These are phyloP conservation scores for Camelus bactrianus DNA, from an alignment of 2,113 vertebrate species.

Conservation along the genomic window DNA sequence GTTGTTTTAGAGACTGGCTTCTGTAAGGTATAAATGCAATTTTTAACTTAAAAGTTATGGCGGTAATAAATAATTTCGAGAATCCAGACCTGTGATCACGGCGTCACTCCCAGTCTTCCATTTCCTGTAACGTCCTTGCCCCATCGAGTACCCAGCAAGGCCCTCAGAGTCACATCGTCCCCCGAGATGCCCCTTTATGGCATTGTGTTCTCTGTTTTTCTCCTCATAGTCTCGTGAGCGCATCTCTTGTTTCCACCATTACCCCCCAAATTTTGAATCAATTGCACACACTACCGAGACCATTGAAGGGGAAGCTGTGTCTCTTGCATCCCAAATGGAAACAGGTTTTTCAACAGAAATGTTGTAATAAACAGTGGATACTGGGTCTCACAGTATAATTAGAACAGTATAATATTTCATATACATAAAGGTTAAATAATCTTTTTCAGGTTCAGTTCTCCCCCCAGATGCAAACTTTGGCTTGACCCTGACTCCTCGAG, in stretches of 20 bases:
- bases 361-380: not conserved
- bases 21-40: not conserved
- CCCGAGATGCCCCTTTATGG: not conserved
- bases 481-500: not conserved
- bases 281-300: not conserved
- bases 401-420: not conserved
- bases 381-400: not conserved
- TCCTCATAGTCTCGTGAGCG: not conserved
- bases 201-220: not conserved
- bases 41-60: not conserved
- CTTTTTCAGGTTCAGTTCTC: not conserved
- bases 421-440: not conserved
- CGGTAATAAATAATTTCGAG: conserved; percentile 37
- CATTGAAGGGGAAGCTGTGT: not conserved
- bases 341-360: not conserved
- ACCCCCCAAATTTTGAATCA: not conserved
- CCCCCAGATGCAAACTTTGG: not conserved
- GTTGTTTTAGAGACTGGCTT: conserved; percentile 13
- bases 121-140: not conserved
- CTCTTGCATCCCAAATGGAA: not conserved
- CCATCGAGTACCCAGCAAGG: not conserved
- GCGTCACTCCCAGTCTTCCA: not conserved
- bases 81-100: not conserved
- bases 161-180: not conserved
- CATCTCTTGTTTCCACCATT: not conserved